Evolutionary conservation across 2,113 vertebrate genomes (phyloP).

Genomic region (Labrus mixtus): DNA sequence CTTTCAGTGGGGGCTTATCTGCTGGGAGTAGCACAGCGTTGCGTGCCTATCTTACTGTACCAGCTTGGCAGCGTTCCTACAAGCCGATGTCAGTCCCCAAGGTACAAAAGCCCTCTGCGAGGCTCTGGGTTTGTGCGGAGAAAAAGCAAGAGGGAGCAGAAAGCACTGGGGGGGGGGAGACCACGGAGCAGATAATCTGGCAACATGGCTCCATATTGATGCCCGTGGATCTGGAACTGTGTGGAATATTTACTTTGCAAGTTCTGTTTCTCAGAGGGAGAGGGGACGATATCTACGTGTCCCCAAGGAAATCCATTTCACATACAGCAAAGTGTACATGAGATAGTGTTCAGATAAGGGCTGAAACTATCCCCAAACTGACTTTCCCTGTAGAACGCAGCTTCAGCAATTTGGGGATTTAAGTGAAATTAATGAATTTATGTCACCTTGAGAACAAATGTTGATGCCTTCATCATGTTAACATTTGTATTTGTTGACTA

Average conservation of each 20-base stretch:
- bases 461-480: no score
- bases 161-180: slow-evolving; percentile 21
- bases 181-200: slow-evolving; percentile 56
- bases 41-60: slow-evolving; percentile 65
- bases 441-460: no score
- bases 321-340: neutral
- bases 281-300: neutral
- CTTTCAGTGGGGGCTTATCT: slow-evolving; percentile 67
- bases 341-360: neutral
- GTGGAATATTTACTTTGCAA: slow-evolving; percentile 11
- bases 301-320: neutral
- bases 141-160: slow-evolving; percentile 23
- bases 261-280: neutral
- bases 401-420: neutral
- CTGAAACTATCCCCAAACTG: neutral
- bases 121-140: slow-evolving; percentile 51
- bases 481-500: no score
- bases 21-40: slow-evolving; percentile 46
- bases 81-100: slow-evolving; percentile 55
- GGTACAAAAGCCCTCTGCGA: slow-evolving; percentile 52
- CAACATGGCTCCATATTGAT: slow-evolving; percentile 33
- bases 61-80: slow-evolving; percentile 64
- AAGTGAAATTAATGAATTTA: no score
- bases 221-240: slow-evolving; percentile 33
- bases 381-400: neutral